Base-by-base conservation (phyloP, 2,888 invertebrate genomes). In the Apodemia hepburni region DNA sequence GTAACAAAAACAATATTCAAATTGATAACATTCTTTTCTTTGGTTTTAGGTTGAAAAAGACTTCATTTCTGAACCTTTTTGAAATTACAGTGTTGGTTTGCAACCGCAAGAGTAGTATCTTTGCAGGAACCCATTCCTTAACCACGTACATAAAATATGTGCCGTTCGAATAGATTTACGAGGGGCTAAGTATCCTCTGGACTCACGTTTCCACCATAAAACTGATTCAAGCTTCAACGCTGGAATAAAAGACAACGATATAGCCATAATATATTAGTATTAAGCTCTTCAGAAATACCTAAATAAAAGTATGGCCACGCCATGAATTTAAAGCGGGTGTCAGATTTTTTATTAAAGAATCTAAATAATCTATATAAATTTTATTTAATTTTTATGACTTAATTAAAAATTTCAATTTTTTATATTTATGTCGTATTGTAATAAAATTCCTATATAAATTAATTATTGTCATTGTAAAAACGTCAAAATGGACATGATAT, bases 191-290 rank as follows among this genome's bases (percentile, higher is more conserved):
- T 75, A 77, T 73, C 69, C 70, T 71, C 70, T 73, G 75, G 81
- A 75, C 80, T 77, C 89, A 89, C 89, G 89, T 89, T 75, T 70
- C 69, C 62, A 70, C 82, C 79, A 85, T 89, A 89, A 89, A 89
- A 82, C 81, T 82, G 85, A 82, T 82, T 85, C 79, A 77, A 72
- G 74, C 75, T 78, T 75, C 70, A 76, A 71, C 73, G 69, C 70
- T 70, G 70, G 71, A 71, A 73, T 74, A 74, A 75, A 74, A 73
- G 69, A 70, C 73, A 69, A 73, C 69, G 70, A 72, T 69, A 75
- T 72, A 69, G 65, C 58, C 68, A 74, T 72, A 73, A 66, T 70
- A 68, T 68, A 71, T 70, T 70, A 71, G 22, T 64, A 63, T 64
- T 63, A 68, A 45, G 65, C 38, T 22, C 22, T 51, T 51, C 12